Conservation (phyloP, 2,888 invertebrate species). For the Cephus nigrinus region DNA sequence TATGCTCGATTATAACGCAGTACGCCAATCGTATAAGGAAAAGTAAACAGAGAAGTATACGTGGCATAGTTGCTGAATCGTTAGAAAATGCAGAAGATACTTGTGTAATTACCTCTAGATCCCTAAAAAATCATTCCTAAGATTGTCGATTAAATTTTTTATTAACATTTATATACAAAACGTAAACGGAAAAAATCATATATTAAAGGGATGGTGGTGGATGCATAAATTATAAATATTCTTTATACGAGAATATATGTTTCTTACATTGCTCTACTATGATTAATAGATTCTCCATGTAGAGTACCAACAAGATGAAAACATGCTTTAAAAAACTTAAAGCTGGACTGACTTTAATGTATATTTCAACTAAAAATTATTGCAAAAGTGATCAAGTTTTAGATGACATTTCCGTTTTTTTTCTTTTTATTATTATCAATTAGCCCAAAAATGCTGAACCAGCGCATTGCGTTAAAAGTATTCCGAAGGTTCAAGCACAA, state of each 20-base stretch:
- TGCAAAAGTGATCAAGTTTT: neutral
- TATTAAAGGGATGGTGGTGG: neutral
- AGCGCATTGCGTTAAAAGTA: neutral
- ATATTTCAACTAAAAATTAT: neutral
- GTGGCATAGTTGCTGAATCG: neutral
- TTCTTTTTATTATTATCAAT: neutral
- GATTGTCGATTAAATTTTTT: neutral
- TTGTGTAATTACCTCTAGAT: neutral
- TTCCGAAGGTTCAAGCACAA: neutral
- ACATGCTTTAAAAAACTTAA: neutral
- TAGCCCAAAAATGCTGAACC: neutral
- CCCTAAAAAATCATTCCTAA: neutral
- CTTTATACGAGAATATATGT: neutral
- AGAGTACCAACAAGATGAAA: neutral
- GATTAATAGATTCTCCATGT: neutral
- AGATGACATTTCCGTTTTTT: neutral
- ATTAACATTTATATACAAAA: neutral
- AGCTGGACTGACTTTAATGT: neutral
- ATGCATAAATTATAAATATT: neutral
- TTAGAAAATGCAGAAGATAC: neutral
- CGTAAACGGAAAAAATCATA: neutral
- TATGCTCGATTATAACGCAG: neutral
- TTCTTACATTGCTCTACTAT: neutral
- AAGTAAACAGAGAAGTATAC: neutral
- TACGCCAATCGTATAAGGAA: neutral